These are phyloP conservation scores for Hypolimnas misippus DNA, from an alignment of 2,888 invertebrate genomes.

Conservation along the genomic window DNA sequence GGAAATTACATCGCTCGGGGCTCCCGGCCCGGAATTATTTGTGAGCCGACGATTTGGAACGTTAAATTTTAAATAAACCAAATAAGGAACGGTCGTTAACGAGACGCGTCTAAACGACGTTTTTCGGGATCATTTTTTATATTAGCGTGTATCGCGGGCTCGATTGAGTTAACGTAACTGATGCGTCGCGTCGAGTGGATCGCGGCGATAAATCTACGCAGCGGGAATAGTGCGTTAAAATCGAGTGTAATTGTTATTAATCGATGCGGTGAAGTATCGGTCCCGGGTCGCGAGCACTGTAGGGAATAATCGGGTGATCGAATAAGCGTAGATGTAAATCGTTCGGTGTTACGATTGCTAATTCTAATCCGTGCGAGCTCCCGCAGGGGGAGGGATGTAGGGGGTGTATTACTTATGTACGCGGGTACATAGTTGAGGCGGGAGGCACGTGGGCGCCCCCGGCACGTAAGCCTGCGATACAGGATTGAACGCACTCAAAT, in stretches of 20 bases:
- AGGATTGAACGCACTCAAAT: conserved; percentile 79
- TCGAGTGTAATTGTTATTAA: conserved; percentile 17
- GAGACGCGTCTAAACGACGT: conserved; percentile 52
- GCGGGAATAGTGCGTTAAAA: conserved; percentile 15
- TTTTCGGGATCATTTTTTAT: conserved; percentile 35
- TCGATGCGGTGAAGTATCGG: conserved; percentile 18
- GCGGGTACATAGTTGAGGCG: conserved; percentile 60
- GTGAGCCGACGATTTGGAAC: conserved; percentile 76
- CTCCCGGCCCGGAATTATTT: conserved; percentile 71
- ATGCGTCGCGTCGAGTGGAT: conserved; percentile 15
- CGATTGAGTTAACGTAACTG: conserved; percentile 24
- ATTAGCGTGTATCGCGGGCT: conserved; percentile 5
- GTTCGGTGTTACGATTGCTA: conserved; percentile 69
- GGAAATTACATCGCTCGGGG: conserved; percentile 79
- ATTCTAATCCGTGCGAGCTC: conserved; percentile 71
- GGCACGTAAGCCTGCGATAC: conserved; percentile 80
- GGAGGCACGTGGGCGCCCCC: conserved; percentile 77
- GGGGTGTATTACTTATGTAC: conserved; percentile 39
- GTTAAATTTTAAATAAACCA: conserved; percentile 79
- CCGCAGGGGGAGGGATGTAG: conserved; percentile 57
- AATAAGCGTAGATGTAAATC: conserved; percentile 36
- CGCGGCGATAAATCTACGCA: conserved; percentile 21
- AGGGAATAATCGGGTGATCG: conserved; percentile 39
- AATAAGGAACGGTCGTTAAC: conserved; percentile 71
- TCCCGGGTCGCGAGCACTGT: not conserved